These are phyloP conservation scores for Mixornis gularis DNA, from an alignment of 2,113 vertebrate species.

Conservation along the genomic window DNA sequence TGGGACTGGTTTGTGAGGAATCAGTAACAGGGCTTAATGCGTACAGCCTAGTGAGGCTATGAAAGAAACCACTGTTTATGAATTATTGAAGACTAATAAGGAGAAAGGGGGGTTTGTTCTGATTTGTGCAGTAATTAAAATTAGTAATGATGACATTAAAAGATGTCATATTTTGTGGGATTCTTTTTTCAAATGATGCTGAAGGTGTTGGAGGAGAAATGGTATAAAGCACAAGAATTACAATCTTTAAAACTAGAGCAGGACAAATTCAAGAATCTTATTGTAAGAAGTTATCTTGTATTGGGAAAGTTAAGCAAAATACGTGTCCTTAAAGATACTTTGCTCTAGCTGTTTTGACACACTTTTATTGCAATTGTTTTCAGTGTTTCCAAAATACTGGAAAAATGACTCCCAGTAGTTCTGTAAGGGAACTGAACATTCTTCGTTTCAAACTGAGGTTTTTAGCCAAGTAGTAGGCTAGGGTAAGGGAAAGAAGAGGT, in stretches of 20 bases:
- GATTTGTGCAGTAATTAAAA: not conserved
- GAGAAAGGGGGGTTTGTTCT: not conserved
- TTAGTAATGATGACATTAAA: not conserved
- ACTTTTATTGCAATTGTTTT: not conserved
- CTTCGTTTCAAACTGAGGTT: not conserved
- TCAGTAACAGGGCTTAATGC: not conserved
- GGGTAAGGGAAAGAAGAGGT: not conserved
- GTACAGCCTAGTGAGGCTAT: not conserved
- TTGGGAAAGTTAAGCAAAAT: not conserved
- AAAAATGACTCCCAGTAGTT: not conserved
- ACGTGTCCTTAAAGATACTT: not conserved
- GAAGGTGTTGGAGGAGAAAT: not conserved
- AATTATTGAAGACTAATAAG: not conserved
- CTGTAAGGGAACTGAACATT: not conserved
- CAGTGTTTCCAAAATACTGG: not conserved
- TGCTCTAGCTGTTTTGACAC: not conserved
- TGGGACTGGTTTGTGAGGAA: not conserved
- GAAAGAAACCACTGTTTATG: not conserved
- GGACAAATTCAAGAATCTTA: not conserved
- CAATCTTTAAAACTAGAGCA: not conserved
- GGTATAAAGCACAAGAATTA: not conserved
- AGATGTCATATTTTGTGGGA: not conserved
- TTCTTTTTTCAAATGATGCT: not conserved
- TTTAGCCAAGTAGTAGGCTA: not conserved
- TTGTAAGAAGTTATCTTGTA: not conserved